These are phyloP conservation scores for Drosophila monieri DNA, from an alignment of 2,888 invertebrate genomes.

Conservation along the genomic window DNA sequence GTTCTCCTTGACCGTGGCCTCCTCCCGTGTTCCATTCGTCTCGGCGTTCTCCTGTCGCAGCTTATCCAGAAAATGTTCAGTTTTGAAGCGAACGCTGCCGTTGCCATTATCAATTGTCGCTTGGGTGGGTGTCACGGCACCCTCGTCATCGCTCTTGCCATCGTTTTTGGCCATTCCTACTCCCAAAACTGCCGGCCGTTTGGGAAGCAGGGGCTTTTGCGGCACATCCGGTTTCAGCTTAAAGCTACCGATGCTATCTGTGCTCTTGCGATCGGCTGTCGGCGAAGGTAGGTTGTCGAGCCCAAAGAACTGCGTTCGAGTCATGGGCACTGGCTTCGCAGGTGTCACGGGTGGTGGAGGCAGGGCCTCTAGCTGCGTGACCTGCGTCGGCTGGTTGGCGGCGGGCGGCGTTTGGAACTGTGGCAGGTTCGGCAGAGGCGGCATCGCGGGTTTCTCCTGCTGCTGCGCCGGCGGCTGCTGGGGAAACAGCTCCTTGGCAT, in stretches of 20 bases:
- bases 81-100: constrained; percentile 59
- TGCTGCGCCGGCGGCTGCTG: constrained; percentile 43
- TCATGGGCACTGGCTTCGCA: constrained; percentile 81
- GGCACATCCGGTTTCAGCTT: constrained; percentile 82
- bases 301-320: constrained; percentile 81
- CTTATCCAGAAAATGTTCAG: constrained; percentile 74
- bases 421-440: constrained; percentile 78
- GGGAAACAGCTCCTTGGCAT: constrained; percentile 79
- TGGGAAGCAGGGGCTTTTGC: constrained; percentile 92
- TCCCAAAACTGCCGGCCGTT: constrained; percentile 86
- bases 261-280: constrained; percentile 79
- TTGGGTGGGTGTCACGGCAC: constrained; percentile 63
- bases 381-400: constrained; percentile 27
- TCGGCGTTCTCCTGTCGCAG: constrained; percentile 71
- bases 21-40: constrained; percentile 60
- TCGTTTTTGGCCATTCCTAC: constrained; percentile 49
- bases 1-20: constrained; percentile 34
- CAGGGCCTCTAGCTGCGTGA: constrained; percentile 56
- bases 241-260: constrained; percentile 77
- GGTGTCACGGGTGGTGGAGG: constrained; percentile 68
- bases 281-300: constrained; percentile 80
- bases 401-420: constrained; percentile 54
- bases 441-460: constrained; percentile 77
- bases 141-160: constrained; percentile 77
- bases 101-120: constrained; percentile 70